Evolutionary conservation across 2,797 vertebrate species (phyloP), one percentile per base, ranked within the genome.

Genomic region (Diglossa cyanea): DNA sequence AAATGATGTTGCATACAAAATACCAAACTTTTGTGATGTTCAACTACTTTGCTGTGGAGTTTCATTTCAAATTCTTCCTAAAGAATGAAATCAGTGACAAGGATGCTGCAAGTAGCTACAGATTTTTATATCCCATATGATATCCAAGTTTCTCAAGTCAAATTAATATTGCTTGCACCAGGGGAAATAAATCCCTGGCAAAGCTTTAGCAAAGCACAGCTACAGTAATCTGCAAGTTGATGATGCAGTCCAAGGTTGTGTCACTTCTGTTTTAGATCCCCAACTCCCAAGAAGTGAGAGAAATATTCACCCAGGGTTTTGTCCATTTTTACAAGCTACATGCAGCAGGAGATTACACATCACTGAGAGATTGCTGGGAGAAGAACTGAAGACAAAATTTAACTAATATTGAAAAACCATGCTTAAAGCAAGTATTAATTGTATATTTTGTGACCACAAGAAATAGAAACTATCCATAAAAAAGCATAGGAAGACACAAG

Each of bases 31-130:
- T 37, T 53, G 40, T 74, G 73, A 85, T 86, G 67, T 87, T 90
- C 57, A 55, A 24, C 60, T 86, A 40, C 90, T 94, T 86, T 53
- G 73, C 86, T 90, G 76, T 75, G 74, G 66, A 90, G 79, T 91
- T 92, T 85, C 26, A 86, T 70, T 78, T 90, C 54, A 67, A 66
- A 31, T 72, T 94, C 71, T 76, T 93, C 39, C 65, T 40, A 24
- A 87, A 85, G 75, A 93, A 79, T 68, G 40, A 93, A 24, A 81
- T 65, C 37, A 79, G 74, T 24, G 54, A 79, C 58, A 72, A 78
- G 70, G 54, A 87, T 65, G 63, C 51, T 89, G 53, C 74, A 83
- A 68, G 54, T 28, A 53, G 54, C 76, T 42, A 45, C 16, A 88
- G 40, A 63, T 65, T 76, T 76, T 80, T 91, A 60, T 33, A 81